A percentile compares a stretch with the other conserved stretches of the same genome.
Conservation (phyloP, 2,888 invertebrate species). For the Lymantria dispar region DNA sequence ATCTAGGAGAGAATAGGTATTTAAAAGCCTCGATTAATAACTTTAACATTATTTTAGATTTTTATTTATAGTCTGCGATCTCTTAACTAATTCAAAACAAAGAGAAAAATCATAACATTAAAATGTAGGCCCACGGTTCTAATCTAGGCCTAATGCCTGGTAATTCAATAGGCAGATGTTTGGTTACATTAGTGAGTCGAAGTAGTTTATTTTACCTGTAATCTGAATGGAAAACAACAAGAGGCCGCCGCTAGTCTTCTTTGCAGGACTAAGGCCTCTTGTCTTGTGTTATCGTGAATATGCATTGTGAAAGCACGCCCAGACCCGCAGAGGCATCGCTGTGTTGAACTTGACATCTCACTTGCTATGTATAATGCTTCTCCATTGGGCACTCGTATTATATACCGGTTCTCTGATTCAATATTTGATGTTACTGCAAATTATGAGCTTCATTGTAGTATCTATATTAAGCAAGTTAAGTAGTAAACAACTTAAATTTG, state of each 20-base stretch:
- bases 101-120: too few species aligned
- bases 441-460: background rate
- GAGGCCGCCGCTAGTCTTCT: conserved; percentile 87
- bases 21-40: too few species aligned
- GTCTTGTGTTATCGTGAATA: conserved; percentile 91
- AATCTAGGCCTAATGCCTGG: too few species aligned
- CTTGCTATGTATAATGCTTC: conserved; percentile 89
- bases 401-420: conserved; percentile 88
- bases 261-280: conserved; percentile 89
- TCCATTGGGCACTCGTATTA: conserved; percentile 86
- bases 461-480: background rate
- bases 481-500: too few species aligned
- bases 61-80: too few species aligned
- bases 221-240: conserved; percentile 87
- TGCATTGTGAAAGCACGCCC: conserved; percentile 89
- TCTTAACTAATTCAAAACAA: too few species aligned
- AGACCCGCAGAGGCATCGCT: conserved; percentile 88
- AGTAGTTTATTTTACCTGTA: conserved; percentile 77
- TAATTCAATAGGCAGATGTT: too few species aligned
- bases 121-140: too few species aligned
- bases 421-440: conserved; percentile 80
- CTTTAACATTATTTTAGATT: too few species aligned
- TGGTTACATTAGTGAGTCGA: too few species aligned
- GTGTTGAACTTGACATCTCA: conserved; percentile 84
- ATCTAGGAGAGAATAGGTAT: too few species aligned